Evolutionary conservation across 2,113 vertebrate genomes (phyloP), one percentile per base, ranked within the genome.

Genomic region (Tragelaphus imberbis): DNA sequence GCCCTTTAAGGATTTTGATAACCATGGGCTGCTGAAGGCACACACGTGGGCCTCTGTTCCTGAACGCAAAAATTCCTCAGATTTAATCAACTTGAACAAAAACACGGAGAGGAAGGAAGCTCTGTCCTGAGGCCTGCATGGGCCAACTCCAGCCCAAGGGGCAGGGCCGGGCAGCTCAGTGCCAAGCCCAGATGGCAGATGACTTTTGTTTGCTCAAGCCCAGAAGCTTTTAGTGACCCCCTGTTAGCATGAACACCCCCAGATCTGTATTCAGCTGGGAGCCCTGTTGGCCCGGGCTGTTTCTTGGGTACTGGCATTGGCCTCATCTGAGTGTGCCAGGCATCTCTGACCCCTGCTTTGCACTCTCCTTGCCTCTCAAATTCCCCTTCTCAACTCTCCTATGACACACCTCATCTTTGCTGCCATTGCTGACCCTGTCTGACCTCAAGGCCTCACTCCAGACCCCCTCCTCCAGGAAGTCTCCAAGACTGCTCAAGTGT

Each of bases 41-140:
- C 5, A 13, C 97, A 97, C 16, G 11, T 61, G 87, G 65, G 77
- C 91, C 85, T 97, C 94, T 91, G 80, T 81, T 96, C 84, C 93
- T 86, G 84, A 88, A 94, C 59, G 65, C 95, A 71, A 49, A 91
- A 88, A 98, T 98, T 97, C 98, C 97, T 97, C 63, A 61, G 97
- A 97, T 93, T 97, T 97, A 98, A 94, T 98, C 97, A 98, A 93
- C 96, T 89, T 86, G 97, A 98, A 98, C 95, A 88, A 98, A 98
- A 98, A 97, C 98, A 94, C 0, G 15, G 40, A 80, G 89, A 95
- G 90, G 96, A 92, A 97, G 95, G 97, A 98, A 97, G 90, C 90
- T 81, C 65, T 53, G 28, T 44, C 90, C 88, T 36, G 49, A 88
- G 61, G 94, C 47, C 56, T 90, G 82, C 56, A 47, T 12, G 77